These are phyloP conservation scores for Lasioglossum marginatum DNA, from an alignment of 2,888 invertebrate genomes.

Conservation along the genomic window DNA sequence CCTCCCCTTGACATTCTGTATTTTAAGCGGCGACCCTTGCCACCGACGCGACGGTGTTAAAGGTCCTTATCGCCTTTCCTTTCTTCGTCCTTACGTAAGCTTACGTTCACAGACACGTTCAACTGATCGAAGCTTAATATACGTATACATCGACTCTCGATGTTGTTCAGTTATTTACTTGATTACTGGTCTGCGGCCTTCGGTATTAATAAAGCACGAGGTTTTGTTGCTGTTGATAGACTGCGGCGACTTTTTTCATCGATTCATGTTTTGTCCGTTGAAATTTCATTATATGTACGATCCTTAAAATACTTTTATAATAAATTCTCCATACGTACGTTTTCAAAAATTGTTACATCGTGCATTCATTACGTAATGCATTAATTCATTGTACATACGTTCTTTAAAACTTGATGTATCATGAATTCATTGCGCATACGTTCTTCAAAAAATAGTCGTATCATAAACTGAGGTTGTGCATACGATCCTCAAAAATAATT, in stretches of 20 bases:
- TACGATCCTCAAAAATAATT: background rate
- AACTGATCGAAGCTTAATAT: background rate
- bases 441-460: background rate
- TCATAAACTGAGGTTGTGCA: background rate
- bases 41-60: background rate
- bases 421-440: background rate
- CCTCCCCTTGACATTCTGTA: slow-evolving; percentile 27
- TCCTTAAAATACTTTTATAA: background rate
- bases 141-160: background rate
- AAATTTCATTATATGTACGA: background rate
- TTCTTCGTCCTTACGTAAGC: background rate
- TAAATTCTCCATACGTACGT: background rate
- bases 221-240: background rate
- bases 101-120: background rate
- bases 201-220: background rate
- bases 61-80: background rate
- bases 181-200: background rate
- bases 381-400: background rate
- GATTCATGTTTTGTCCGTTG: background rate
- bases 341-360: too few relatives aligned
- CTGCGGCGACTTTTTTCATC: background rate
- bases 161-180: background rate
- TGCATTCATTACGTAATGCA: too few relatives aligned
- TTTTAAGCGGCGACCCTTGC: slow-evolving; percentile 58
- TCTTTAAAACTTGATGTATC: too few relatives aligned